Conservation (phyloP, 1,140 invertebrate genomes). For the Formica selysi region DNA sequence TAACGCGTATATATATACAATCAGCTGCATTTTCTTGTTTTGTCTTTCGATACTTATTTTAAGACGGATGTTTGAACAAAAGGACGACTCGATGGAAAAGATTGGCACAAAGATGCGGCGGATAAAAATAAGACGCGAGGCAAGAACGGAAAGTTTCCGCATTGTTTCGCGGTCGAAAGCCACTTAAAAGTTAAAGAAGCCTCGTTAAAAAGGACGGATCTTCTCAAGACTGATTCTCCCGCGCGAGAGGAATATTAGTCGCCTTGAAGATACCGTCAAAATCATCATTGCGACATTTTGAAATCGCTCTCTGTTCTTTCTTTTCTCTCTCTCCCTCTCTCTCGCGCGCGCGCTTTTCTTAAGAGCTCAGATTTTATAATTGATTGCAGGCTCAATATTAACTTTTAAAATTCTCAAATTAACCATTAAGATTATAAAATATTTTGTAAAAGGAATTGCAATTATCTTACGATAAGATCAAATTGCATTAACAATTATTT, state of each 20-base stretch:
- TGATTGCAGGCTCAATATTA: neutral
- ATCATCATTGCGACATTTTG: conserved; percentile 4
- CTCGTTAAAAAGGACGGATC: conserved; percentile 67
- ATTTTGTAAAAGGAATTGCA: neutral
- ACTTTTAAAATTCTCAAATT: neutral
- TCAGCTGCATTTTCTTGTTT: conserved; percentile 26
- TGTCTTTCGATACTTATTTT: conserved; percentile 35
- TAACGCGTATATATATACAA: conserved; percentile 65
- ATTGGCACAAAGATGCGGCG: neutral
- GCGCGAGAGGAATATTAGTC: conserved; percentile 5
- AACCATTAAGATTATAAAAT: conserved; percentile 2
- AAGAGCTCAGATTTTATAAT: conserved; percentile 23
- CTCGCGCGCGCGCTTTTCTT: neutral
- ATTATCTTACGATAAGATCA: neutral
- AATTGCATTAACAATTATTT: neutral
- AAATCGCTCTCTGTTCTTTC: neutral
- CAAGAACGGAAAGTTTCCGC: conserved; percentile 70
- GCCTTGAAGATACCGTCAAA: conserved; percentile 15
- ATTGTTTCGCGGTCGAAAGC: conserved; percentile 76
- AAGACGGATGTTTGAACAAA: conserved; percentile 39
- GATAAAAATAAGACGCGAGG: conserved; percentile 47
- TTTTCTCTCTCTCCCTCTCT: no score
- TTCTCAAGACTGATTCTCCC: neutral
- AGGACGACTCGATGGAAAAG: conserved; percentile 18
- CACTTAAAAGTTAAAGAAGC: conserved; percentile 79